Evolutionary conservation across 2,797 vertebrate species (phyloP).

Genomic region (Hemitrygon akajei): DNA sequence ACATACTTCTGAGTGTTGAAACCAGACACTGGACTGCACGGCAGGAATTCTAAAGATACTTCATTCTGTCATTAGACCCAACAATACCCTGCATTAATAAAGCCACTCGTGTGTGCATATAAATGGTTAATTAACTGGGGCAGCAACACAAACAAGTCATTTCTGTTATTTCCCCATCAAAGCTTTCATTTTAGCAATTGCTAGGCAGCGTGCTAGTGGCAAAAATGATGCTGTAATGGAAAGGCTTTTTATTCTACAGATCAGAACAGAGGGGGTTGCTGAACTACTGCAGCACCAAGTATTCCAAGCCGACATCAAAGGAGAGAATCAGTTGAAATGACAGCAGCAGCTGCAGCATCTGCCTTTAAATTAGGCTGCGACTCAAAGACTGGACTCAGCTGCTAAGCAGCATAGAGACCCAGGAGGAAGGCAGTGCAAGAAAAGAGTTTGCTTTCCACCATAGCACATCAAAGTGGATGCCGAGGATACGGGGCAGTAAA

Average conservation of each 20-base stretch:
- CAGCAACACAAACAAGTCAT: conserved; percentile 29
- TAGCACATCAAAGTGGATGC: conserved; percentile 76
- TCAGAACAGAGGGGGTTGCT: conserved; percentile 52
- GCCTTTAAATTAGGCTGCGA: conserved; percentile 80
- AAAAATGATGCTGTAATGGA: conserved; percentile 24
- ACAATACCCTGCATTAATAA: conserved; percentile 15
- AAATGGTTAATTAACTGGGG: conserved; percentile 31
- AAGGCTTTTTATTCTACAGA: conserved; percentile 37
- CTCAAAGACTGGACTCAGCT: conserved; percentile 79
- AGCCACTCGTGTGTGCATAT: not conserved
- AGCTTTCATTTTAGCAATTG: conserved; percentile 29
- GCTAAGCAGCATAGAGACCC: conserved; percentile 71
- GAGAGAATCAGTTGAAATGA: conserved; percentile 69
- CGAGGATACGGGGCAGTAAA: conserved; percentile 70
- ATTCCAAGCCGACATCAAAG: conserved; percentile 83
- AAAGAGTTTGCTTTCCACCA: conserved; percentile 66
- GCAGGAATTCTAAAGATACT: not conserved
- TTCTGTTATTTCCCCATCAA: conserved; percentile 25
- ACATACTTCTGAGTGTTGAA: not conserved
- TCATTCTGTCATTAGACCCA: not conserved
- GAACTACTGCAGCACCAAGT: conserved; percentile 63
- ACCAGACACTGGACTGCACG: not conserved
- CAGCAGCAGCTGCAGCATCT: conserved; percentile 90
- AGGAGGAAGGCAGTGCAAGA: conserved; percentile 69
- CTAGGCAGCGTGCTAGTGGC: conserved; percentile 22